Conservation (phyloP, 2,888 invertebrate species). For the Microplitis deprimator region DNA sequence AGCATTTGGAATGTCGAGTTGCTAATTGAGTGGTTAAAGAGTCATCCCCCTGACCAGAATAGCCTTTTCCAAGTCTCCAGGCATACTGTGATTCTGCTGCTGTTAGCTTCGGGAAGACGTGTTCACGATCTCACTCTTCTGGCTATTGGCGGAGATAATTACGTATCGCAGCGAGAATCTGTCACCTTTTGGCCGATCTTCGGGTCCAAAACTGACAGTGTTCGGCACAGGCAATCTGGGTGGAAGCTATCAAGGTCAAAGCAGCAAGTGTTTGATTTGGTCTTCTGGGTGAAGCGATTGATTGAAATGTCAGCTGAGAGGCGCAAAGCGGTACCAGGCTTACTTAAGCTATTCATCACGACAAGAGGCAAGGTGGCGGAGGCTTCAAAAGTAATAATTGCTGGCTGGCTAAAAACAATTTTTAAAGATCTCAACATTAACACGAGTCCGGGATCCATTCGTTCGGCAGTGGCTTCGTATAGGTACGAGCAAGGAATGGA, state of each 20-base stretch:
- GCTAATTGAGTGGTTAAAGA: not conserved
- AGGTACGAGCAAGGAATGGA: constrained; percentile 20
- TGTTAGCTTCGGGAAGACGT: constrained; percentile 34
- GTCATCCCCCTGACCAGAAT: constrained; percentile 5
- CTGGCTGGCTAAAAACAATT: constrained; percentile 29
- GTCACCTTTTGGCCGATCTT: constrained; percentile 31
- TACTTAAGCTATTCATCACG: constrained; percentile 26
- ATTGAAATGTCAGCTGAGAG: constrained; percentile 1
- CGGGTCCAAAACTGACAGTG: constrained; percentile 35
- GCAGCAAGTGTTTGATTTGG: constrained; percentile 2
- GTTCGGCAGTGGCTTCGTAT: constrained; percentile 34
- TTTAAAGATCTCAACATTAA: constrained; percentile 9
- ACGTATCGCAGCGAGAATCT: not conserved
- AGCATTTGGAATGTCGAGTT: constrained; percentile 31
- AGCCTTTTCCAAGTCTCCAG: constrained; percentile 35
- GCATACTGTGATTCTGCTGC: constrained; percentile 19
- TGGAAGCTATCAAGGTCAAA: constrained; percentile 18
- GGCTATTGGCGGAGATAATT: constrained; percentile 15
- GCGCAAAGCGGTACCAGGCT: constrained; percentile 6
- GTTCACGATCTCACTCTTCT: constrained; percentile 35
- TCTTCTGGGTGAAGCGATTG: constrained; percentile 7
- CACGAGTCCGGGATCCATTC: constrained; percentile 17
- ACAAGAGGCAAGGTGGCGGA: constrained; percentile 31
- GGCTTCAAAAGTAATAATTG: constrained; percentile 36
- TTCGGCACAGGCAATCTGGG: constrained; percentile 20